phyloP scores from a whole-genome alignment of 2,113 vertebrate species.

The Apteryx owenii region DNA sequence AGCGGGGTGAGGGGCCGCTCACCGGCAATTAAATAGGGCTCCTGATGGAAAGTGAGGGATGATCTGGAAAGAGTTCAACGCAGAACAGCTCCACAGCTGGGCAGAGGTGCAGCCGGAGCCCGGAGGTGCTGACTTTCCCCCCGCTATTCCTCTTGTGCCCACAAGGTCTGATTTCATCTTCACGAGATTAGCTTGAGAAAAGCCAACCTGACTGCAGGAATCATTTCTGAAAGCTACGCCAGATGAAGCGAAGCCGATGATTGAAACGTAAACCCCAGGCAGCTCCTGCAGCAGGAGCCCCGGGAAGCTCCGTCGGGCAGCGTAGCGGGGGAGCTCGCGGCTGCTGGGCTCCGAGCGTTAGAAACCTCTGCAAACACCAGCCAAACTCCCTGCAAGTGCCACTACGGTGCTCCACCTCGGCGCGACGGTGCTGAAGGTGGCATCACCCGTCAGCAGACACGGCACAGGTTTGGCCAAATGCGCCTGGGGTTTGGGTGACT shows the following conservation, averaged over 20 bases:
- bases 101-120: background rate
- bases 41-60: background rate
- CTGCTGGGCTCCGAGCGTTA: background rate
- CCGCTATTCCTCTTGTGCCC: background rate
- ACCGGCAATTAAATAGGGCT: too few relatives aligned
- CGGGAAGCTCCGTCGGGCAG: background rate
- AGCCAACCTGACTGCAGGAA: background rate
- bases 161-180: background rate
- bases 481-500: background rate
- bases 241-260: background rate
- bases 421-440: accelerated
- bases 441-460: background rate
- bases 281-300: background rate
- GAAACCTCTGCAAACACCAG: too few relatives aligned
- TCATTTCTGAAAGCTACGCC: background rate
- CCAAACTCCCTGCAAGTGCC: background rate
- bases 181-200: background rate
- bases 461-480: background rate
- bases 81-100: background rate
- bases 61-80: background rate
- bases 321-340: background rate
- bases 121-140: background rate
- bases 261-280: background rate
- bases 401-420: background rate
- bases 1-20: background rate